A percentile compares a stretch with the other conserved stretches of the same genome.
Conservation (phyloP, 2,113 vertebrate genomes). For the Struthio camelus region DNA sequence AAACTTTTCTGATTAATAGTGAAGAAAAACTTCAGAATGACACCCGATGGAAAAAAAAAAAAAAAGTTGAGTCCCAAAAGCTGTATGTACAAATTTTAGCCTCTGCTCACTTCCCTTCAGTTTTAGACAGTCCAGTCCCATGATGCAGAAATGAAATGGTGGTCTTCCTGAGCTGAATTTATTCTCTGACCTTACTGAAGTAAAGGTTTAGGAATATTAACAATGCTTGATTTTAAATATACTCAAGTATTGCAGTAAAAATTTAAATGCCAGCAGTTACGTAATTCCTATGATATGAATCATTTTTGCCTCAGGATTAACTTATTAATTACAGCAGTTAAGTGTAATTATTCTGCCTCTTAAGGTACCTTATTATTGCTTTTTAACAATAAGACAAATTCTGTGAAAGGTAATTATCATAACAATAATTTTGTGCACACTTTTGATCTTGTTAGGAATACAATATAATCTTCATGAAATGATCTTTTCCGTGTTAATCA, state of each 20-base stretch:
- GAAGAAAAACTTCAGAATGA: background rate
- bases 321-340: conserved; percentile 79
- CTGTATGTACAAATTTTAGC: background rate
- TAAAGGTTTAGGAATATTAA: conserved; percentile 31
- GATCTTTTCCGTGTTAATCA: conserved; percentile 63
- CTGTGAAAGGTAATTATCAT: conserved; percentile 73
- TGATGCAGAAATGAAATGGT: background rate
- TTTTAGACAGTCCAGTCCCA: background rate
- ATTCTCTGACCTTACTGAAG: background rate
- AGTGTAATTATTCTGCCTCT: conserved; percentile 76
- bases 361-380: conserved; percentile 71
- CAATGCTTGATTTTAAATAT: conserved; percentile 30
- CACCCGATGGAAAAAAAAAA: background rate
- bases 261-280: conserved; percentile 63
- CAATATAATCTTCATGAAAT: conserved; percentile 65
- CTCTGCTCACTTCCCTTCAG: background rate
- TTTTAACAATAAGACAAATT: conserved; percentile 71
- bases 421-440: conserved; percentile 70
- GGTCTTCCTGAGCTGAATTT: background rate
- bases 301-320: conserved; percentile 71
- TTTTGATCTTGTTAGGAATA: conserved; percentile 66
- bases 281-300: conserved; percentile 65
- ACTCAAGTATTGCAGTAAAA: background rate
- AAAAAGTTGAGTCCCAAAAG: background rate
- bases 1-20: background rate